A percentile compares a stretch with the other conserved stretches of the same genome.
Evolutionary conservation across 2,888 invertebrate genomes (phyloP).

Genomic region (Erannis defoliaria): DNA sequence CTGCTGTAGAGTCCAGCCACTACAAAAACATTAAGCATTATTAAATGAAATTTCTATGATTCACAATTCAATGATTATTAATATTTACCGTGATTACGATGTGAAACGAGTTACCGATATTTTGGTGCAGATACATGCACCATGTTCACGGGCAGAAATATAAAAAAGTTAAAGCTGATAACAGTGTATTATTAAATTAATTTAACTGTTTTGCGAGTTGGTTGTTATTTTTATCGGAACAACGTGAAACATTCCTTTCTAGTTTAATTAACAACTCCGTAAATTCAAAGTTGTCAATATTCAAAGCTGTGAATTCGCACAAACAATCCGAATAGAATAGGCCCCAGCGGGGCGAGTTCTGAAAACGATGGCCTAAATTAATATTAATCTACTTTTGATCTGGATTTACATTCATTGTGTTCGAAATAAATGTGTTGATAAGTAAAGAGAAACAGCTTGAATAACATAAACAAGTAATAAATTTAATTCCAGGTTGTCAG

Average conservation of each 20-base stretch:
- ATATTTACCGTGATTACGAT: no score
- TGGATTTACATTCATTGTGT: constrained; percentile 23
- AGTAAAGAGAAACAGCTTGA: constrained; percentile 13
- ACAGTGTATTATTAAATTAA: no score
- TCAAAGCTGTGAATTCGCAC: constrained; percentile 20
- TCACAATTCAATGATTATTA: no score
- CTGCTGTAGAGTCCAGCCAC: no score
- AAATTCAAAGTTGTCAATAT: constrained; percentile 26
- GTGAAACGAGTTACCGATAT: no score
- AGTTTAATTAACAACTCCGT: constrained; percentile 21
- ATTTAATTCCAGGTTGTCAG: constrained; percentile 11
- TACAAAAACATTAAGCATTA: no score
- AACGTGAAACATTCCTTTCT: constrained; percentile 13
- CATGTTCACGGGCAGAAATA: no score
- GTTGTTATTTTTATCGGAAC: neutral
- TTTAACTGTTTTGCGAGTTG: neutral
- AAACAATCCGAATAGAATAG: constrained; percentile 28
- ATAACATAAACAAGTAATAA: constrained; percentile 16
- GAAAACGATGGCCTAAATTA: constrained; percentile 28
- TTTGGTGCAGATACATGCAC: no score
- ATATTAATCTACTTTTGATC: constrained; percentile 33
- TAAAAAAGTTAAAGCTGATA: no score
- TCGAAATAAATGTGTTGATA: constrained; percentile 20
- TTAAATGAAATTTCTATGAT: no score
- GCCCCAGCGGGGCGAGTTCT: constrained; percentile 20